Conservation (phyloP, 2,113 vertebrate species). For the Nerophis ophidion region DNA sequence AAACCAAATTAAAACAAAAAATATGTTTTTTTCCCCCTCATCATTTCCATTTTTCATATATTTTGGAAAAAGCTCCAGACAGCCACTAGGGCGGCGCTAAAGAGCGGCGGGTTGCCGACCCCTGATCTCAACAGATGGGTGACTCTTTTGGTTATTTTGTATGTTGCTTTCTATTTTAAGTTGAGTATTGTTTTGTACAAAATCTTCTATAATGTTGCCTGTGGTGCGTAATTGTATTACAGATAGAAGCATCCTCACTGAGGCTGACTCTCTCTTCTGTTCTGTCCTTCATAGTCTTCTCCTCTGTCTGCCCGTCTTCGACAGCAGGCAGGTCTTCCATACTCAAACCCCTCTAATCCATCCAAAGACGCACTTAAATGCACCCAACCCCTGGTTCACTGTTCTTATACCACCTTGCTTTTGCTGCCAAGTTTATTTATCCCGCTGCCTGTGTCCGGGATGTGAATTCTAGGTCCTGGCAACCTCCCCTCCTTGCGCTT, state of each 20-base stretch:
- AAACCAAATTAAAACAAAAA: too few relatives aligned
- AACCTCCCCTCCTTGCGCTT: constrained; percentile 37
- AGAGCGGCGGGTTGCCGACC: too few relatives aligned
- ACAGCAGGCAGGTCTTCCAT: constrained; percentile 66
- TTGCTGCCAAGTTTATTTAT: constrained; percentile 50
- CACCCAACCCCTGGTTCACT: constrained; percentile 30
- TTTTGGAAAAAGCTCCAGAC: too few relatives aligned
- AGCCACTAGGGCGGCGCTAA: too few relatives aligned
- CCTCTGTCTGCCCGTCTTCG: constrained; percentile 60
- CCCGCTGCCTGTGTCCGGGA: constrained; percentile 52
- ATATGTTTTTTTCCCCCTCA: too few relatives aligned
- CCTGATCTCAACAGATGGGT: too few relatives aligned
- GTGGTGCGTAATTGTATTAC: neutral
- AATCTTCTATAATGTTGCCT: neutral
- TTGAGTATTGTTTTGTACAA: too few relatives aligned
- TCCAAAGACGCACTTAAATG: constrained; percentile 12
- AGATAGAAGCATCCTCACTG: neutral
- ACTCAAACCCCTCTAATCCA: constrained; percentile 18
- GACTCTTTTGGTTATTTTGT: too few relatives aligned
- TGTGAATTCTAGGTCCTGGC: constrained; percentile 63
- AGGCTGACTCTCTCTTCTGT: constrained; percentile 49
- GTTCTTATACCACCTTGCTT: constrained; percentile 47
- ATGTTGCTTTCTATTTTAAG: too few relatives aligned
- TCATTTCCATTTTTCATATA: too few relatives aligned
- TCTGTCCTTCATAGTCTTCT: constrained; percentile 61